Conservation (phyloP, 2,113 vertebrate genomes). For the Antigone vipio region DNA sequence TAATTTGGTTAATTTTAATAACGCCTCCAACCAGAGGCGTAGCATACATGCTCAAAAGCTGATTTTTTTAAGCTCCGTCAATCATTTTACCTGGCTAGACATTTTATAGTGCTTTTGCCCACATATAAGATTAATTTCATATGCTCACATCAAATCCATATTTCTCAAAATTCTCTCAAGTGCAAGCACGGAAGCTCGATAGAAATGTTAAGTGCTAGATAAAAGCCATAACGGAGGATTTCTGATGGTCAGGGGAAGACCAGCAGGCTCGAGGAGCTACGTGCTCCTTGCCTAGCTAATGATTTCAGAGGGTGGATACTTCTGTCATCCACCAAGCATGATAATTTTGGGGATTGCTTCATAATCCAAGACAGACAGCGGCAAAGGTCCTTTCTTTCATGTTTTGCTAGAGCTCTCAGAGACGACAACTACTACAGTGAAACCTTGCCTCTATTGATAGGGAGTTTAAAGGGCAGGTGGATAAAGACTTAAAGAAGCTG, state of each 20-base stretch:
- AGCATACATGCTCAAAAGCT: background rate
- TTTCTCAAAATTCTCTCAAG: background rate
- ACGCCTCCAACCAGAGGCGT: background rate
- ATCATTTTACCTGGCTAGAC: background rate
- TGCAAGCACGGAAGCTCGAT: background rate
- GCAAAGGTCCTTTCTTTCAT: background rate
- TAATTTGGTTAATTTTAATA: background rate
- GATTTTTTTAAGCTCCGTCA: background rate
- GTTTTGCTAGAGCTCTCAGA: background rate
- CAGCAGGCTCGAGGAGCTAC: background rate
- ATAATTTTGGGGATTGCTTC: background rate
- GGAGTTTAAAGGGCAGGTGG: conserved; percentile 1
- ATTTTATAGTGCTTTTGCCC: background rate
- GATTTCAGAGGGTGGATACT: background rate
- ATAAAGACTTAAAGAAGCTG: background rate
- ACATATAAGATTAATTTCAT: background rate
- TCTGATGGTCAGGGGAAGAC: background rate
- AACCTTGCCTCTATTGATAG: background rate
- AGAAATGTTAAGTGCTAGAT: background rate
- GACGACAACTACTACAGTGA: background rate
- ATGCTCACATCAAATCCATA: background rate
- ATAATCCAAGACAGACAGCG: background rate
- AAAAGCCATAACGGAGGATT: background rate
- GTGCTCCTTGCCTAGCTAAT: background rate
- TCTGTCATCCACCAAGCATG: background rate